Evolutionary conservation across 2,888 invertebrate genomes (phyloP).

Genomic region (Choreutis nemorana): DNA sequence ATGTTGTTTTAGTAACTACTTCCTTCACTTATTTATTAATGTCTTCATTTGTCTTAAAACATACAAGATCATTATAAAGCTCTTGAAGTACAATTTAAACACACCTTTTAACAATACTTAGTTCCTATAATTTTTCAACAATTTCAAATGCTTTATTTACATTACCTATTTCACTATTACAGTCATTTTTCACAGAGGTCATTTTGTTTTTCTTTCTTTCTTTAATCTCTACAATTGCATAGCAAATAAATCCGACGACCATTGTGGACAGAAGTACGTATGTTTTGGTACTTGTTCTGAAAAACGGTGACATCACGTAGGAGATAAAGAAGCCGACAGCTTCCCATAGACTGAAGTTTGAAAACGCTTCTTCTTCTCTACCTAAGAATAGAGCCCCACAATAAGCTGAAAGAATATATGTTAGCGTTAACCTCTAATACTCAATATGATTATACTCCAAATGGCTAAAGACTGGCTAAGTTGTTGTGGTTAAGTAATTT

Average conservation of each 20-base stretch:
- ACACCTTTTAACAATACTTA: too few species aligned
- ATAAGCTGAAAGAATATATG: constrained; percentile 44
- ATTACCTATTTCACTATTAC: constrained; percentile 25
- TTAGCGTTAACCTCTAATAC: too few species aligned
- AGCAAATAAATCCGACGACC: constrained; percentile 58
- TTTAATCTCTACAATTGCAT: constrained; percentile 46
- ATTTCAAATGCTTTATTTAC: constrained; percentile 45
- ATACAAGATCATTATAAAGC: too few species aligned
- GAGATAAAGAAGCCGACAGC: constrained; percentile 71
- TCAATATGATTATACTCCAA: too few species aligned
- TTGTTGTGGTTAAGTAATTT: too few species aligned
- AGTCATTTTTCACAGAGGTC: constrained; percentile 19
- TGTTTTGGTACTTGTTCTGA: constrained; percentile 62
- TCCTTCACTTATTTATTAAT: too few species aligned
- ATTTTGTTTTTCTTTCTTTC: constrained; percentile 24
- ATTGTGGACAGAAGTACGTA: constrained; percentile 57
- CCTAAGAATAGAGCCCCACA: constrained; percentile 70
- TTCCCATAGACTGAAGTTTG: constrained; percentile 76
- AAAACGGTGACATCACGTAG: constrained; percentile 62
- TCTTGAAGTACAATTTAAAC: too few species aligned
- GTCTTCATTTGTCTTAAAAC: too few species aligned
- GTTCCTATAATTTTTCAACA: constrained; percentile 23
- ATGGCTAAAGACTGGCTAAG: too few species aligned
- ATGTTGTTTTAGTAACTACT: too few species aligned
- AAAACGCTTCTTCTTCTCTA: constrained; percentile 72